Evolutionary conservation across 2,797 vertebrate species (phyloP).

Genomic region (Choloepus didactylus): DNA sequence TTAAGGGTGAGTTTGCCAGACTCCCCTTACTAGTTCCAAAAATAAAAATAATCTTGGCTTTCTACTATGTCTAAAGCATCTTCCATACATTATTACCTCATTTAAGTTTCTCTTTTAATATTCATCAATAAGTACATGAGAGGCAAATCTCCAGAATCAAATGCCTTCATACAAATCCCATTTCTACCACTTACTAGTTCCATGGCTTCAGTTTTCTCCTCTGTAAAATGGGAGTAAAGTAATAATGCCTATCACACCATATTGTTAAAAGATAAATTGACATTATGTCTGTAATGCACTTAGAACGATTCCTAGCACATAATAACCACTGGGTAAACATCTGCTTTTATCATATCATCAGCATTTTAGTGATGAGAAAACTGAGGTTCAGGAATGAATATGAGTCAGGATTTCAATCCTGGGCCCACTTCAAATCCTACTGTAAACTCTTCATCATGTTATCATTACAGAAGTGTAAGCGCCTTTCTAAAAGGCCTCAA

Average conservation of each 20-base stretch:
- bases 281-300: neutral
- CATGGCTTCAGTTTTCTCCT: neutral
- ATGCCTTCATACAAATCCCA: neutral
- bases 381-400: slow-evolving; percentile 4
- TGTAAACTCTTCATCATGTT: neutral
- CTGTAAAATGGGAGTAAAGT: neutral
- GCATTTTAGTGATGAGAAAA: slow-evolving; percentile 63
- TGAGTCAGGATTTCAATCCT: neutral
- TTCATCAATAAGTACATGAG: neutral
- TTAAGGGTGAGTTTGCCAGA: neutral
- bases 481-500: neutral
- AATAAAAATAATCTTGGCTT: neutral
- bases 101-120: neutral
- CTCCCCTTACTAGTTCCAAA: neutral
- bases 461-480: neutral
- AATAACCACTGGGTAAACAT: neutral
- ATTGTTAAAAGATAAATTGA: neutral
- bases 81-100: neutral
- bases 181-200: neutral
- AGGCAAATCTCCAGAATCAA: neutral
- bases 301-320: neutral
- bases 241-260: neutral
- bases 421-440: slow-evolving; percentile 25
- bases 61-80: neutral
- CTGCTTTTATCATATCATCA: neutral